Evolutionary conservation across 2,797 vertebrate genomes (phyloP), one percentile per base, ranked within the genome.

Genomic region (Sciaenops ocellatus): DNA sequence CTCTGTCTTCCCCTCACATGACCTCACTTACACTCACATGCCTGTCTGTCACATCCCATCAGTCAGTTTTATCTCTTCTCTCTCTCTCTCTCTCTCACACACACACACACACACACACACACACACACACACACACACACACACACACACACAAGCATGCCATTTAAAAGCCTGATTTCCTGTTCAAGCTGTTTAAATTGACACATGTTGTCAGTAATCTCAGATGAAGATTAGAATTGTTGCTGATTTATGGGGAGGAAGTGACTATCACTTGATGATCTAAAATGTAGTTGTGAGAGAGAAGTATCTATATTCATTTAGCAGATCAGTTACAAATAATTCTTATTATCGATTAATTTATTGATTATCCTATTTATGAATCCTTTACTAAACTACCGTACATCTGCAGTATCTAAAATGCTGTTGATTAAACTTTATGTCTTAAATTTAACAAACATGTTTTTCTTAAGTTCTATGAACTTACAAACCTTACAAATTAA

Each of bases 31-130:
- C 1, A 28, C 24, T 73, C 52, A 51, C 62, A 59, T 72, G 63
- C 65, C 41, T 16, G 54, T 50, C 20, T 20, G 67, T 74, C 74
- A 62, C 72, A 55, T 76, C 55, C 56, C 71, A 66, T 52, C 62
- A 67, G 3, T 67, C 13, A 2, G 24, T 16, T 38, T 9, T 34
- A 0, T 34, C 7, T 34, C 8, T 34, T 34, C 34, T 34, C 8
- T 20, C 22, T 17, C 18, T 17, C 16, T 59, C 56, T 46, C 46
- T 41, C 6, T 13, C 20, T 73, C 76, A 75, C 67, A 59, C 48
- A 68, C 22, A 47, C 24, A 41, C 26, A 47, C 2, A 22, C 24
- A 69, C 52, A 50, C 62, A 59, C 51, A 61, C 41, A 47, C 28
- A 28, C 51, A 52, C 12, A 24, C 30, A 42, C 17, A 24, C 70